Evolutionary conservation across 2,797 vertebrate species (phyloP).

Genomic region (Melopsittacus undulatus): DNA sequence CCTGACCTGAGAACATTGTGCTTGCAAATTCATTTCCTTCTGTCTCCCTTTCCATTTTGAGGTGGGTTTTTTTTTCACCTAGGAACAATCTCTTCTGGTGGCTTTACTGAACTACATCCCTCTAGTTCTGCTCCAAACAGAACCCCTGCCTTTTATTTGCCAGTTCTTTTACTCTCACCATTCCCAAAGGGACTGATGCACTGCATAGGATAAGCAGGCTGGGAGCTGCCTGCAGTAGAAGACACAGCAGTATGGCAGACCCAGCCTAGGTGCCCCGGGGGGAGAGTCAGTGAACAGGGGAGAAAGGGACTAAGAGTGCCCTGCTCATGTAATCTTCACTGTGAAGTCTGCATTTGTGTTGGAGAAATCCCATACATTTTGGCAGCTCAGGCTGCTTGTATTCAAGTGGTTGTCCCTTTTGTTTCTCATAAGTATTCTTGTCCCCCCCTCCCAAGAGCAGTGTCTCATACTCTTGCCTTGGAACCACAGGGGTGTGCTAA

Average conservation of each 20-base stretch:
- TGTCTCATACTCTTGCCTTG: not conserved
- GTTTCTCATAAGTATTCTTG: not conserved
- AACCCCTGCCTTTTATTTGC: not conserved
- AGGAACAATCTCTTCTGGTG: not conserved
- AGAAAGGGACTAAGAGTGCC: not conserved
- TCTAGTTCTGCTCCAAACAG: not conserved
- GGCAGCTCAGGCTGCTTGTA: not conserved
- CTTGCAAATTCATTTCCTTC: not conserved
- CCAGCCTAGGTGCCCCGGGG: not conserved
- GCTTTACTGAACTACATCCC: not conserved
- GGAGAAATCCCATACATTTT: not conserved
- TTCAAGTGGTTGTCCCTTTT: not conserved
- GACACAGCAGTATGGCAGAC: not conserved
- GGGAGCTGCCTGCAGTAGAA: not conserved
- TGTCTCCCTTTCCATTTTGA: not conserved
- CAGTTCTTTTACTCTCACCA: not conserved
- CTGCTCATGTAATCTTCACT: rapidly evolving
- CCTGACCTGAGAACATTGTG: not conserved
- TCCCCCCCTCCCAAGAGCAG: not conserved
- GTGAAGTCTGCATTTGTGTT: not conserved
- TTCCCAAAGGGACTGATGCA: not conserved
- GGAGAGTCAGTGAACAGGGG: not conserved
- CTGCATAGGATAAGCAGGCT: not conserved
- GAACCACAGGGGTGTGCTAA: not conserved
- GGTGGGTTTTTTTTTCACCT: not conserved